Evolutionary conservation across 1,140 invertebrate genomes (phyloP).

Genomic region (Macrobrachium nipponense): DNA sequence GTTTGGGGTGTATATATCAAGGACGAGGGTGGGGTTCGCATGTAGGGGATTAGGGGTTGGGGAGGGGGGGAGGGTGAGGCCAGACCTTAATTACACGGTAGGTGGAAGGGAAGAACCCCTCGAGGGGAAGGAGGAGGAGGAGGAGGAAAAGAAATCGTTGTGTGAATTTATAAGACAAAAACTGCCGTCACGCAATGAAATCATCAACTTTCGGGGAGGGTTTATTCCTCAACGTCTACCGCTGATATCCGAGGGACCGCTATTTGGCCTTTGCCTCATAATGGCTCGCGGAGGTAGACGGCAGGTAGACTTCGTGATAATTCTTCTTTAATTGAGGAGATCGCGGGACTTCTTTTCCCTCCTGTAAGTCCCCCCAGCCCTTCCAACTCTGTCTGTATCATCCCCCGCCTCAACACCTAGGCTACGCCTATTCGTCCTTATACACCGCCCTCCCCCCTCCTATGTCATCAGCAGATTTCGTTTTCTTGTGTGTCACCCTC

Average conservation of each 20-base stretch:
- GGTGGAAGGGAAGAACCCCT: not conserved
- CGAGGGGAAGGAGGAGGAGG: constrained; percentile 19
- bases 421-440: not conserved
- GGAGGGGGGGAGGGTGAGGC: not conserved
- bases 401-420: not conserved
- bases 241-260: too few relatives aligned
- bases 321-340: too few relatives aligned
- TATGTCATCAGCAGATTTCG: too few relatives aligned
- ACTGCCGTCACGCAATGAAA: not conserved
- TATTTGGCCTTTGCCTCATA: too few relatives aligned
- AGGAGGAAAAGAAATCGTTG: not conserved
- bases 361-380: not conserved
- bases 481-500: too few relatives aligned
- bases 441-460: not conserved
- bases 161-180: not conserved
- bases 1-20: not conserved
- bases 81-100: not conserved
- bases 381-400: not conserved
- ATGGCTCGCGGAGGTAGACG: too few relatives aligned
- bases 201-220: too few relatives aligned
- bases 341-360: not conserved
- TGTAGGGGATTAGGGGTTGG: not conserved
- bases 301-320: too few relatives aligned
- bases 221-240: too few relatives aligned
- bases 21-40: not conserved